Conservation (phyloP, 2,113 vertebrate species). For the Melanerpes formicivorus region DNA sequence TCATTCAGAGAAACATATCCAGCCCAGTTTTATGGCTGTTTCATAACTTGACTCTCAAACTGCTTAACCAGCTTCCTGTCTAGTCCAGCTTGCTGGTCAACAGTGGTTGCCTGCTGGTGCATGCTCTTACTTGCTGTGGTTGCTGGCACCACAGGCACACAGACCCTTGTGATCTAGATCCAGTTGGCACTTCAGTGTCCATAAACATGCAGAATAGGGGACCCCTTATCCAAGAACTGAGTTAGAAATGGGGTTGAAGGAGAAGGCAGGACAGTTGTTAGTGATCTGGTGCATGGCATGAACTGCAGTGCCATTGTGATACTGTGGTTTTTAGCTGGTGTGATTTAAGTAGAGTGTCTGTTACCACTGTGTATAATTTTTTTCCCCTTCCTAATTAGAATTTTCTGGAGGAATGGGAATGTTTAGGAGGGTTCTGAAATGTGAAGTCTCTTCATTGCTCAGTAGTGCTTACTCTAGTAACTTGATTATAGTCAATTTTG, state of each 20-base stretch:
- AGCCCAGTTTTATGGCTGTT: not conserved
- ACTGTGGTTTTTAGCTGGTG: not conserved
- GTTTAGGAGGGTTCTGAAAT: not conserved
- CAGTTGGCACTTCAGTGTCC: not conserved
- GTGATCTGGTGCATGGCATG: not conserved
- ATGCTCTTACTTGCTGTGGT: fast-evolving
- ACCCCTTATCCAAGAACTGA: not conserved
- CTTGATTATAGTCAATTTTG: not conserved
- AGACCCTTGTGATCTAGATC: not conserved
- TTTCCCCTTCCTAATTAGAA: not conserved
- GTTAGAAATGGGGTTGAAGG: not conserved
- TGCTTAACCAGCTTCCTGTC: not conserved
- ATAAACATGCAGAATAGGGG: not conserved
- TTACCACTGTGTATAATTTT: not conserved
- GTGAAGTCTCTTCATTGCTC: not conserved
- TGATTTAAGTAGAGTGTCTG: not conserved
- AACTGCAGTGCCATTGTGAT: not conserved
- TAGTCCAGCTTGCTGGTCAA: not conserved
- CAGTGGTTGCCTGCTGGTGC: not conserved
- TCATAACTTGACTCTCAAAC: not conserved
- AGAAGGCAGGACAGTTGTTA: not conserved
- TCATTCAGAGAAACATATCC: not conserved
- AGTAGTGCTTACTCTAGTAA: not conserved
- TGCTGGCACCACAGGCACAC: not conserved
- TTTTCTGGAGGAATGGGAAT: not conserved